Evolutionary conservation across 2,888 invertebrate genomes (phyloP), one percentile per base, ranked within the genome.

Genomic region (Muscina levida): DNA sequence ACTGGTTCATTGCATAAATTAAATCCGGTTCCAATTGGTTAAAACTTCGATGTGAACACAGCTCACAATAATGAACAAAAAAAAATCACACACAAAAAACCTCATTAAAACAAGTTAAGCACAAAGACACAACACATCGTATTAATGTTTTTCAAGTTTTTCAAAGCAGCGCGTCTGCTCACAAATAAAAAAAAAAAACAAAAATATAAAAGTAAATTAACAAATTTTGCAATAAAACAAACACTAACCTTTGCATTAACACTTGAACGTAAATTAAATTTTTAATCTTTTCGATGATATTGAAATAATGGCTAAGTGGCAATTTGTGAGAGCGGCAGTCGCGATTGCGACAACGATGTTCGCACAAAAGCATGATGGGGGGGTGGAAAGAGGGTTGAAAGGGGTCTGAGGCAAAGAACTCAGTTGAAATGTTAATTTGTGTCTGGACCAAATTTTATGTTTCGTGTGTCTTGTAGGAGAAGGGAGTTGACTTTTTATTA

Each of bases 1-100:
- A 89, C 88, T 85, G 86, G 88, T 89, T 88, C 87, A 85, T 82
- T 87, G 89, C 86, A 88, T 88, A 88, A 87, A 88, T 88, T 89
- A 87, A 79, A 75, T 77, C 79, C 67, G 73, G 71, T 76, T 79
- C 26, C 59, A 73, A 57, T 79, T 51, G 72, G 66, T 71, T 66
- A 65, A 31, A 53, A 26, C 66, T 78, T 65, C 15, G 17, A 8
- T 19, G 17, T 17, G 17, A 2, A 15, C 13, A 15, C 66, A 17
- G 5, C 44, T 19, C 31, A 17, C 59, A 42, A 44, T 15, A 48
- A 31, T 15, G n/a, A 4, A 59, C 17, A 8, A 26, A 42, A 77
- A 57, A 37, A 57, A 19, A 57, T 62, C 62, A 39, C 39, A 39
- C 22, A 42, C 11, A 37, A 19, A 62, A 62, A 42, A 62, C 39